Conservation (phyloP, 2,113 vertebrate species). For the Stegostoma tigrinum region DNA sequence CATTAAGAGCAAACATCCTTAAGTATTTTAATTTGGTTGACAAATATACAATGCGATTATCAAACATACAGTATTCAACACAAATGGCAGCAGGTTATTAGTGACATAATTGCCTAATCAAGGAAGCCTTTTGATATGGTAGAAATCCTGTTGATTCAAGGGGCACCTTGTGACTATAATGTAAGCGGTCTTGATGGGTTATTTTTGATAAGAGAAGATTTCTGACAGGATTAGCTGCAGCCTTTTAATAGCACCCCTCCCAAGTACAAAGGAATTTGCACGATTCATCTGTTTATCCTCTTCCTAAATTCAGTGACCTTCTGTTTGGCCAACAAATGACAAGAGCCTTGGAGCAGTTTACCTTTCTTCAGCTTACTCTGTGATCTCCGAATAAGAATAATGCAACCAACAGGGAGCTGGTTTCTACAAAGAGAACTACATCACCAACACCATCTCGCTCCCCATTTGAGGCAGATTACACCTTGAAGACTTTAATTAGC, state of each 20-base stretch:
- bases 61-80: conserved; percentile 5
- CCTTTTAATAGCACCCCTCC: conserved; percentile 34
- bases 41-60: conserved; percentile 19
- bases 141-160: conserved; percentile 16
- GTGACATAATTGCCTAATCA: conserved; percentile 11
- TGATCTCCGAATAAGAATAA: conserved; percentile 23
- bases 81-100: conserved; percentile 16
- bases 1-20: not conserved
- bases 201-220: conserved; percentile 34
- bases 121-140: conserved; percentile 4
- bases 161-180: conserved; percentile 17
- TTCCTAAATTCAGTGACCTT: conserved; percentile 31
- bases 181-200: conserved; percentile 19
- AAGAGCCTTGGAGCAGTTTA: conserved; percentile 34
- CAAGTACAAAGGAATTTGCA: conserved; percentile 33
- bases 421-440: conserved; percentile 10
- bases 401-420: not conserved
- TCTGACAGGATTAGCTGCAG: conserved; percentile 21
- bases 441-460: conserved; percentile 14
- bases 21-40: not conserved
- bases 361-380: conserved; percentile 14
- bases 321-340: conserved; percentile 34
- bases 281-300: conserved; percentile 28
- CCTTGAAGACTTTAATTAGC: conserved; percentile 35
- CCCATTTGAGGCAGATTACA: conserved; percentile 18